Evolutionary conservation across 2,888 invertebrate genomes (phyloP).

Genomic region (Limulus polyphemus): DNA sequence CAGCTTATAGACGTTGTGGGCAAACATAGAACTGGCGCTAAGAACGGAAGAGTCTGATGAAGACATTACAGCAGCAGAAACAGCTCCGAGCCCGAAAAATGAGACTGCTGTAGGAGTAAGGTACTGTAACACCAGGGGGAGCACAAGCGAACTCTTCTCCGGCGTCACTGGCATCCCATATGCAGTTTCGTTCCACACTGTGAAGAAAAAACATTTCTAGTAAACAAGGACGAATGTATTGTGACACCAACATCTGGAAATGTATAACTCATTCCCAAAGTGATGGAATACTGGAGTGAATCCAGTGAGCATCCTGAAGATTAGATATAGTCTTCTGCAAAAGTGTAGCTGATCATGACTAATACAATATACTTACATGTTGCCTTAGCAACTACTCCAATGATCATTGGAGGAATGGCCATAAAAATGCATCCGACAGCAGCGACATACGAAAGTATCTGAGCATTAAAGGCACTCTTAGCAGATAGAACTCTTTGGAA

Average conservation of each 20-base stretch:
- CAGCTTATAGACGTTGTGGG: slow-evolving; percentile 92
- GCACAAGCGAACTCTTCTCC: slow-evolving; percentile 51
- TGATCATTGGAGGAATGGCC: slow-evolving; percentile 92
- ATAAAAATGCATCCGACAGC: slow-evolving; percentile 90
- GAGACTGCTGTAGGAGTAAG: slow-evolving; percentile 90
- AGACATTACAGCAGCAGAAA: slow-evolving; percentile 98
- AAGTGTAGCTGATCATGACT: no score
- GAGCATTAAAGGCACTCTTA: slow-evolving; percentile 84
- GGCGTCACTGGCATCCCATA: slow-evolving; percentile 43
- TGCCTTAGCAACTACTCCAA: slow-evolving; percentile 91
- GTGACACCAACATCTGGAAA: no score
- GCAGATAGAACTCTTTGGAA: slow-evolving; percentile 96
- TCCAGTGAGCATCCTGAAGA: no score
- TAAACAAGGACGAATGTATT: no score
- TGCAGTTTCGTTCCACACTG: slow-evolving; percentile 90
- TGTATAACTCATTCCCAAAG: no score
- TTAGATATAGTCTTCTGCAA: no score
- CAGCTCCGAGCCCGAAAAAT: slow-evolving; percentile 93
- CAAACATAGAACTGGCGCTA: slow-evolving; percentile 97
- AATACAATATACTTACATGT: slow-evolving; percentile 52
- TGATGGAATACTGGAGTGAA: no score
- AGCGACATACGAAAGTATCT: slow-evolving; percentile 87
- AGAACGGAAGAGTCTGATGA: slow-evolving; percentile 96
- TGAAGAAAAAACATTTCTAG: neutral
- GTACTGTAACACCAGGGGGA: slow-evolving; percentile 92